Percentiles rank a stretch among this genome's conserved stretches.
phyloP scores from a whole-genome alignment of 1,140 invertebrate species.

The Acromyrmex echinatior region DNA sequence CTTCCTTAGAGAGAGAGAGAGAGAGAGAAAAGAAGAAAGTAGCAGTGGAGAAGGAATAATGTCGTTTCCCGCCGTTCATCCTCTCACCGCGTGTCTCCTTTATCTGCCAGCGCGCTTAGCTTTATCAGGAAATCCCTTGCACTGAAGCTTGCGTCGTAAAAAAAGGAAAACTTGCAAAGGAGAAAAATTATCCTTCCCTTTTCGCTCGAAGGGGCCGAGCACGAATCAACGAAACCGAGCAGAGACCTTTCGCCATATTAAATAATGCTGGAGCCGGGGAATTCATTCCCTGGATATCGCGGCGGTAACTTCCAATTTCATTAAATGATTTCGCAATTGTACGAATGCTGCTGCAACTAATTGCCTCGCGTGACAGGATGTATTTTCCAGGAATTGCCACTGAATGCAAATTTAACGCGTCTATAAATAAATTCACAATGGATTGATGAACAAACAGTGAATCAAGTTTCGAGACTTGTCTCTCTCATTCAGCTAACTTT shows the following conservation, averaged over 20 bases:
- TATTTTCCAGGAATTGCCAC: not conserved
- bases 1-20: not conserved
- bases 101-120: constrained; percentile 62
- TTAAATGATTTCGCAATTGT: constrained; percentile 40
- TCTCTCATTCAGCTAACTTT: not conserved
- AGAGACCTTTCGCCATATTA: constrained; percentile 28
- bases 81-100: constrained; percentile 28
- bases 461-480: not conserved
- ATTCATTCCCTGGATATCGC: constrained; percentile 39
- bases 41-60: constrained; percentile 51
- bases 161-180: constrained; percentile 33
- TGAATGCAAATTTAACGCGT: constrained; percentile 12
- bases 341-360: constrained; percentile 27
- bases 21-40: not conserved
- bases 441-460: not conserved
- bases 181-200: constrained; percentile 66
- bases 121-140: constrained; percentile 68
- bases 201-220: constrained; percentile 22
- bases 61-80: constrained; percentile 52
- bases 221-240: constrained; percentile 28
- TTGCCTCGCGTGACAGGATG: constrained; percentile 35
- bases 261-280: constrained; percentile 48
- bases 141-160: constrained; percentile 20
- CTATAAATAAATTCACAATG: constrained; percentile 1
- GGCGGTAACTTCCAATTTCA: constrained; percentile 40